A percentile compares a stretch with the other conserved stretches of the same genome.
phyloP scores from a whole-genome alignment of 2,888 invertebrate species.

The Acanthosepion esculentum region DNA sequence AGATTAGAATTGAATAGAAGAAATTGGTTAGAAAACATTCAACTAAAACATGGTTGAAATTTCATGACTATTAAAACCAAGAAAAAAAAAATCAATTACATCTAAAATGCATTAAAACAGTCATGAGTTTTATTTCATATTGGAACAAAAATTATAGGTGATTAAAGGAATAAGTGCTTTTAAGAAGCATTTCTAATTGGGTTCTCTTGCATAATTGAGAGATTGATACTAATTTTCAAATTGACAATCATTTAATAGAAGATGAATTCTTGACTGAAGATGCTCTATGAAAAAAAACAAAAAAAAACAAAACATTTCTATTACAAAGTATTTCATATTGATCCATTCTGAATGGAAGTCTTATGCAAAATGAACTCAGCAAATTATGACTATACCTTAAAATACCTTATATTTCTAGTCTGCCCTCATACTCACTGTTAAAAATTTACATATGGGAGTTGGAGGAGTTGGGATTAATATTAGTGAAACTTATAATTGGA shows the following conservation, averaged over 20 bases:
- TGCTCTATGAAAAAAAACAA: background rate
- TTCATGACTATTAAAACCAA: background rate
- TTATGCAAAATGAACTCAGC: background rate
- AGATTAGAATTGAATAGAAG: background rate
- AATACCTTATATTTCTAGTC: background rate
- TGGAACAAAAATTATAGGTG: background rate
- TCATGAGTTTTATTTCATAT: background rate
- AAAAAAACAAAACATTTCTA: background rate
- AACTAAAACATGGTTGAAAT: background rate
- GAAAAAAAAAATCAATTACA: background rate
- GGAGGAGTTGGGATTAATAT: background rate
- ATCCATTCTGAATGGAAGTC: constrained; percentile 25
- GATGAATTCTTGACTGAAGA: background rate
- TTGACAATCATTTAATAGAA: background rate
- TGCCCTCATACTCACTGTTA: background rate
- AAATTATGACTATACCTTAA: background rate
- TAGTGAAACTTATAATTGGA: background rate
- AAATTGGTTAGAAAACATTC: background rate
- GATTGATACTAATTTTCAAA: background rate
- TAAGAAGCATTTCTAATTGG: background rate
- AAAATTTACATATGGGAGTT: background rate
- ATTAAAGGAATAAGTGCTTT: background rate
- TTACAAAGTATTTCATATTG: background rate
- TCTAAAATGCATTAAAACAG: background rate
- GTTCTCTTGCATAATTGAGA: background rate